Percentiles rank a stretch among this genome's conserved stretches.
Evolutionary conservation across 2,888 invertebrate genomes (phyloP).

Genomic region (Chloromyia formosa): DNA sequence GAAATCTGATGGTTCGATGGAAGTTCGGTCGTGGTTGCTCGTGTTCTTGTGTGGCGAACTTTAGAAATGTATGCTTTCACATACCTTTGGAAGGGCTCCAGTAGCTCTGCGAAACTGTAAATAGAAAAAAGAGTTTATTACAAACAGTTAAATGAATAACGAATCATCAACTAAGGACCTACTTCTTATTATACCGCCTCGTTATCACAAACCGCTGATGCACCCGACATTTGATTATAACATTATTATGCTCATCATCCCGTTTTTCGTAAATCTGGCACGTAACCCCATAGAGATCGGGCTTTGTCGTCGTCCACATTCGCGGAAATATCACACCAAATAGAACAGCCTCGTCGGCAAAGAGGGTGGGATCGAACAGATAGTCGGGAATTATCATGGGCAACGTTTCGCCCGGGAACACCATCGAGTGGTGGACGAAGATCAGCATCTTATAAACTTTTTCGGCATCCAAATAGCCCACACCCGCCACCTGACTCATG

Average conservation of each 20-base stretch:
- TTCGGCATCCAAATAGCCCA: constrained; percentile 71
- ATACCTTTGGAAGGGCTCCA: constrained; percentile 44
- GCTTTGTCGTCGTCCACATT: constrained; percentile 53
- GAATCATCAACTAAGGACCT: constrained; percentile 36
- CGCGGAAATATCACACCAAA: constrained; percentile 62
- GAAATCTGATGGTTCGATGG: too few species aligned
- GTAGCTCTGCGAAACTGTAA: constrained; percentile 44
- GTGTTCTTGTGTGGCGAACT: too few species aligned
- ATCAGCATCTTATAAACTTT: constrained; percentile 68
- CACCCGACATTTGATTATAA: constrained; percentile 78
- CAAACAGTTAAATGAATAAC: too few species aligned
- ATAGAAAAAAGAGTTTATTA: constrained; percentile 15
- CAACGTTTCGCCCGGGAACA: constrained; percentile 83
- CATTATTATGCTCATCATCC: constrained; percentile 56
- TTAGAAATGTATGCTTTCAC: not conserved
- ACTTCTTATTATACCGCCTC: constrained; percentile 58
- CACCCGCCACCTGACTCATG: constrained; percentile 71
- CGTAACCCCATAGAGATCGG: constrained; percentile 60
- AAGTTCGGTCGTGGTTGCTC: too few species aligned
- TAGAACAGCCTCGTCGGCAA: constrained; percentile 58
- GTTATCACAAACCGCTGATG: constrained; percentile 74
- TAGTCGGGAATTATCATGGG: constrained; percentile 71
- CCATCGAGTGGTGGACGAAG: constrained; percentile 69
- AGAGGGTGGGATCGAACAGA: constrained; percentile 56
- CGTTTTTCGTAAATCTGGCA: constrained; percentile 64